Percentiles rank a stretch among this genome's conserved stretches.
Evolutionary conservation across 1,140 invertebrate genomes (phyloP).

Genomic region (Diachasmimorpha longicaudata): DNA sequence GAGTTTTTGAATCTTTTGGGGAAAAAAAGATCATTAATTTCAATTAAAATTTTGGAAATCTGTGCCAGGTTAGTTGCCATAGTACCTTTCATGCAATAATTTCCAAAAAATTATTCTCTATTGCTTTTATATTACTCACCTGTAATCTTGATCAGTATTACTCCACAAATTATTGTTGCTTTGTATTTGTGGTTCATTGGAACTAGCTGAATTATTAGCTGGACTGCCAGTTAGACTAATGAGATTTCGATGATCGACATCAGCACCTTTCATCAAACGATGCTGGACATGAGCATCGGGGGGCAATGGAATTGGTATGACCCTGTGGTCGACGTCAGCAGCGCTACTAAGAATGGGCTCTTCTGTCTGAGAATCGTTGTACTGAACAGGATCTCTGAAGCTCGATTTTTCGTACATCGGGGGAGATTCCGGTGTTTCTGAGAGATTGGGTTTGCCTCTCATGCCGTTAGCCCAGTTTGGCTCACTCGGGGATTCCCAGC

Average conservation of each 20-base stretch:
- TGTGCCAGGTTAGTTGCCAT: no score
- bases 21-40: no score
- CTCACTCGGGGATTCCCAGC: slow-evolving; percentile 51
- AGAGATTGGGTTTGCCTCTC: slow-evolving; percentile 44
- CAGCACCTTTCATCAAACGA: slow-evolving; percentile 60
- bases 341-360: slow-evolving; percentile 56
- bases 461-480: slow-evolving; percentile 44
- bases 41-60: no score
- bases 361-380: slow-evolving; percentile 62
- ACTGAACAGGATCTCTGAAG: slow-evolving; percentile 65
- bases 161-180: slow-evolving; percentile 51
- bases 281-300: slow-evolving; percentile 52
- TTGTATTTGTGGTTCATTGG: slow-evolving; percentile 43
- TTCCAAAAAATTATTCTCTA: no score
- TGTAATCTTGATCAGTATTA: slow-evolving; percentile 57
- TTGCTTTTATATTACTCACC: no score
- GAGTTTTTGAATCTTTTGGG: no score
- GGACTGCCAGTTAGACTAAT: slow-evolving; percentile 81
- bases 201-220: slow-evolving; percentile 52
- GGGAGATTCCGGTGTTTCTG: slow-evolving; percentile 71
- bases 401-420: slow-evolving; percentile 69
- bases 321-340: slow-evolving; percentile 68
- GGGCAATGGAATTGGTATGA: slow-evolving; percentile 53
- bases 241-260: slow-evolving; percentile 84
- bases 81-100: no score